A percentile compares a stretch with the other conserved stretches of the same genome.
phyloP scores from a whole-genome alignment of 2,888 invertebrate species.

The Polylopha cassiicola region DNA sequence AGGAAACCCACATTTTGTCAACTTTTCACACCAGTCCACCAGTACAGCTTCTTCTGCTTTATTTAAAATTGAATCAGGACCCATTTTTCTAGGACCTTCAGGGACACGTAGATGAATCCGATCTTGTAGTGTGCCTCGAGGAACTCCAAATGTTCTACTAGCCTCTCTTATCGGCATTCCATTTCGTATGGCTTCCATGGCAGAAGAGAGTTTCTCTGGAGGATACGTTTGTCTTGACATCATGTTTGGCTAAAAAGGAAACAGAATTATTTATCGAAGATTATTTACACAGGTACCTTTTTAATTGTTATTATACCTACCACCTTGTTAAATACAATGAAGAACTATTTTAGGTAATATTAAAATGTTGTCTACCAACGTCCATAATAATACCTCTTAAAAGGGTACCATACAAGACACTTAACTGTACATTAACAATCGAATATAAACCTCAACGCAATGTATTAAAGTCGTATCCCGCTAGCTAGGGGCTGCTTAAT shows the following conservation, averaged over 20 bases:
- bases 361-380: too few species aligned
- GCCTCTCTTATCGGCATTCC: slow-evolving; percentile 1
- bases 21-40: neutral
- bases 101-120: slow-evolving; percentile 1
- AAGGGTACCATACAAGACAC: too few species aligned
- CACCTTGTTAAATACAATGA: too few species aligned
- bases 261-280: too few species aligned
- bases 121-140: slow-evolving; percentile 2
- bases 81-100: slow-evolving; percentile 6
- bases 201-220: neutral
- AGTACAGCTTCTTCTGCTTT: neutral
- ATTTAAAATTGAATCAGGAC: slow-evolving; percentile 1
- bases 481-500: too few species aligned
- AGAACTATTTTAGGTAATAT: too few species aligned
- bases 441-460: too few species aligned
- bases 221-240: neutral
- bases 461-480: too few species aligned
- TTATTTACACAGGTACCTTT: too few species aligned
- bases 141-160: slow-evolving; percentile 1
- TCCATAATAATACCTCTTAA: too few species aligned
- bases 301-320: too few species aligned
- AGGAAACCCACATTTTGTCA: slow-evolving; percentile 1
- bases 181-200: slow-evolving; percentile 1
- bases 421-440: too few species aligned
- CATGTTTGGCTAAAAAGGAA: neutral